These are phyloP conservation scores for Galagoides demidoff DNA, from an alignment of 2,797 vertebrate genomes.

Conservation along the genomic window DNA sequence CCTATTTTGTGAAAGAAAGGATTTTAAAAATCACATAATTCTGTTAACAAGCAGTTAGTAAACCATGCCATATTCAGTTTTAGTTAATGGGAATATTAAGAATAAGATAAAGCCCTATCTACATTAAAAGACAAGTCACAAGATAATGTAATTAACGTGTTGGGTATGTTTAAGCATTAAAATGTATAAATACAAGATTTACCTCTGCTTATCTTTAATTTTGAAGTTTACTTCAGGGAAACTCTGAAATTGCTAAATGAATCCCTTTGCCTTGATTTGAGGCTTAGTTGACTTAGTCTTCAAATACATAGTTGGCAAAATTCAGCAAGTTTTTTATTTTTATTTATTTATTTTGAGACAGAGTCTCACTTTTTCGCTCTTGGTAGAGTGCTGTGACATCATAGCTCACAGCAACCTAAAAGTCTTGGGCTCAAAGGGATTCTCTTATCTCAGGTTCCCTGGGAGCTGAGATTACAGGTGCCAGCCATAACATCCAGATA, in stretches of 20 bases:
- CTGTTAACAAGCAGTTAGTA: background rate
- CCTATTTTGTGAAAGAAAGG: background rate
- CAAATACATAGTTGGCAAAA: background rate
- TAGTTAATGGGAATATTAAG: background rate
- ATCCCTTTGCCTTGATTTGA: conserved; percentile 34
- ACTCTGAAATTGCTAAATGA: conserved; percentile 44
- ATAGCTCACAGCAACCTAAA: no score
- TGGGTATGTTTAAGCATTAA: background rate
- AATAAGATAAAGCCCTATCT: conserved; percentile 11
- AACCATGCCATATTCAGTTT: background rate
- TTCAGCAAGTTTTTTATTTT: background rate
- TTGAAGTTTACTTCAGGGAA: conserved; percentile 20
- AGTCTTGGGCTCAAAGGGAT: no score
- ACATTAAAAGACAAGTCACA: background rate
- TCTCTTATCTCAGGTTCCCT: no score
- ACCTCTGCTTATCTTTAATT: conserved; percentile 23
- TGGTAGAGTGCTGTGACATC: no score
- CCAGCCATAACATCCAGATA: no score
- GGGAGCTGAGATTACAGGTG: no score
- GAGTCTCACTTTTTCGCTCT: no score
- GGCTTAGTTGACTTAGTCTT: conserved; percentile 27
- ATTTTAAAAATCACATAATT: background rate
- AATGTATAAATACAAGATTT: background rate
- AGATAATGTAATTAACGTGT: background rate
- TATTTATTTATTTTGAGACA: no score